phyloP scores from a whole-genome alignment of 2,113 vertebrate species.

The Dromiciops gliroides region DNA sequence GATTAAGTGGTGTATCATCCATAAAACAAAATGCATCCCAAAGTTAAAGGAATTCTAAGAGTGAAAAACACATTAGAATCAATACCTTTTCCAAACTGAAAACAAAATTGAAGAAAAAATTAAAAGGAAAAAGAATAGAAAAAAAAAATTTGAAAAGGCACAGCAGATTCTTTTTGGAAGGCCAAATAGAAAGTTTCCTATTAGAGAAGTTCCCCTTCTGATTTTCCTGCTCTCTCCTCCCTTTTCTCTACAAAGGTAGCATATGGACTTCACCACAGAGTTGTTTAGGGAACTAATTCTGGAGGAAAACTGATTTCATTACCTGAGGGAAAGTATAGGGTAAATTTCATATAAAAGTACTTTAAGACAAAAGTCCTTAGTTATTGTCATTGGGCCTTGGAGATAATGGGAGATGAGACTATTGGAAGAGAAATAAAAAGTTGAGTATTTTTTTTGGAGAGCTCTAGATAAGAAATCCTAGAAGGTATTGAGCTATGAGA shows the following conservation, averaged over 20 bases:
- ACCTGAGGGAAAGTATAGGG: slow-evolving; percentile 24
- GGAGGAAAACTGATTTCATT: slow-evolving; percentile 5
- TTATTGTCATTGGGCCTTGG: slow-evolving; percentile 3
- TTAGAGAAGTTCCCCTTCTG: slow-evolving; percentile 62
- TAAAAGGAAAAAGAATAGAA: slow-evolving; percentile 55
- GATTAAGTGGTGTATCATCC: neutral
- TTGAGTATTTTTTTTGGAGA: neutral
- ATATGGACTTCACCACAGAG: neutral
- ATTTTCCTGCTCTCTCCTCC: slow-evolving; percentile 53
- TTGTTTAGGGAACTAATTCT: slow-evolving; percentile 32
- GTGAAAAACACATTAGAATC: slow-evolving; percentile 48
- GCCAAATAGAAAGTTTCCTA: slow-evolving; percentile 28
- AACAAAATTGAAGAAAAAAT: slow-evolving; percentile 57
- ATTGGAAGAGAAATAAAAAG: neutral
- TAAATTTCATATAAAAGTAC: slow-evolving; percentile 13
- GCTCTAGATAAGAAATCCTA: no score
- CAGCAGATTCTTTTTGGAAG: slow-evolving; percentile 42
- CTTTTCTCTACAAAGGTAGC: slow-evolving; percentile 56
- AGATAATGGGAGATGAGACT: neutral
- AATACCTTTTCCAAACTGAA: slow-evolving; percentile 36
- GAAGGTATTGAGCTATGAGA: neutral
- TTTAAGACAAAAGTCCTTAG: neutral
- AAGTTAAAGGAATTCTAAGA: slow-evolving; percentile 27
- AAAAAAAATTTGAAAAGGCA: slow-evolving; percentile 43
- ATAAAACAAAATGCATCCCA: slow-evolving; percentile 36